A percentile compares a stretch with the other conserved stretches of the same genome.
Conservation (phyloP, 2,888 invertebrate species). For the Drosophila anceps region DNA sequence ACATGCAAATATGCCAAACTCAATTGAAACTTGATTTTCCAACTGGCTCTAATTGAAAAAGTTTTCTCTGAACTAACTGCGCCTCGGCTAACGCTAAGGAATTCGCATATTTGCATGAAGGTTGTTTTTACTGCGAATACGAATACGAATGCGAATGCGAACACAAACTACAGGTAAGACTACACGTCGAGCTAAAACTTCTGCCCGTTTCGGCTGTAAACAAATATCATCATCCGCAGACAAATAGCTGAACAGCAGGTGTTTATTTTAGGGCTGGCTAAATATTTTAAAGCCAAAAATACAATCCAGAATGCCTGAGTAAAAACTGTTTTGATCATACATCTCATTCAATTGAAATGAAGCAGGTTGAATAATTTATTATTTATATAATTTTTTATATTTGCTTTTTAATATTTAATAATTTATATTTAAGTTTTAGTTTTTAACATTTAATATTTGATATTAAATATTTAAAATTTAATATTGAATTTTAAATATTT, state of each 20-base stretch:
- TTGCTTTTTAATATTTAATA: neutral
- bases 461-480: no score
- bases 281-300: neutral
- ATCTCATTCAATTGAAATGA: neutral
- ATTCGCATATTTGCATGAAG: slow-evolving; percentile 42
- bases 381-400: no score
- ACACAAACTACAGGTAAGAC: neutral
- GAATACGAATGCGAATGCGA: neutral
- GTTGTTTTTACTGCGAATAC: neutral
- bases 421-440: no score
- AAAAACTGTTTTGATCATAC: neutral
- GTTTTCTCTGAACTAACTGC: slow-evolving; percentile 21
- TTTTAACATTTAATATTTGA: no score
- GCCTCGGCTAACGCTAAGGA: slow-evolving; percentile 7
- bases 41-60: slow-evolving; percentile 47
- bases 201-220: slow-evolving; percentile 14
- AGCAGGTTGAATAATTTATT: neutral
- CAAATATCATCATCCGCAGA: slow-evolving; percentile 33
- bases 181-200: slow-evolving; percentile 19
- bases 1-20: slow-evolving; percentile 13
- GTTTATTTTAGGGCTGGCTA: slow-evolving; percentile 49
- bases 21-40: slow-evolving; percentile 29
- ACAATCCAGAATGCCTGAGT: neutral
- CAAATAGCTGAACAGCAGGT: slow-evolving; percentile 35
- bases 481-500: no score